Base-by-base conservation (phyloP, 2,797 vertebrate species). In the Kryptopterus vitreolus region DNA sequence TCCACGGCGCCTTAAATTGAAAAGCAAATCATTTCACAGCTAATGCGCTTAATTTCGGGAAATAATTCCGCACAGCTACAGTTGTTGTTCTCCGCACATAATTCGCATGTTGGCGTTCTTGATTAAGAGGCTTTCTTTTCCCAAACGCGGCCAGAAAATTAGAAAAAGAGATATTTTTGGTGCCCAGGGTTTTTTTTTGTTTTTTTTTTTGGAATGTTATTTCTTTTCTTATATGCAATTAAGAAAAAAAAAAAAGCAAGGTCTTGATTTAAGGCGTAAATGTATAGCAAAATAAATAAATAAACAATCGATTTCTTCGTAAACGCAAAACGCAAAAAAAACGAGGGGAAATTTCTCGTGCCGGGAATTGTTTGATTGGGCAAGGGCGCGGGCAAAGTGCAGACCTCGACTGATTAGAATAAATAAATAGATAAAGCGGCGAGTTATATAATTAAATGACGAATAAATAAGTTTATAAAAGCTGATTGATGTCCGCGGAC, bases 401-500 rank as follows among this genome's bases (percentile, higher is more conserved):
- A 88, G 80, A 88, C 87, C 89, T 90, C 88, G 82, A 83, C 88
- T 89, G 87, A 90, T 80, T 76, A 84, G 78, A 84, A 85, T 83
- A 85, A 83, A 89, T 91, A 91, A 92, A 93, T 90, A 92, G 92
- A 91, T 84, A 91, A 87, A 83, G 59, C 61, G 38, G 15, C 4
- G 63, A 77, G 88, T 88, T 88, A 89, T 90, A 92, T 91, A 92
- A 93, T 92, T 92, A 92, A 93, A 92, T 90, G 91, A 92, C 89
- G 88, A 92, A 91, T 88, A 88, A 92, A 92, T 91, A 90, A 88
- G 90, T 87, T 90, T 89, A 90, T 90, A 92, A 93, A 94, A 91
- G 71, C 86, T 99, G 97, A 99, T 96, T 98, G 97, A 98, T 96
- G 96, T 92, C 94, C 95, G 90, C 89, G 93, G 95, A 96, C 94